phyloP scores from a whole-genome alignment of 2,113 vertebrate species.

The Oryzias javanicus region DNA sequence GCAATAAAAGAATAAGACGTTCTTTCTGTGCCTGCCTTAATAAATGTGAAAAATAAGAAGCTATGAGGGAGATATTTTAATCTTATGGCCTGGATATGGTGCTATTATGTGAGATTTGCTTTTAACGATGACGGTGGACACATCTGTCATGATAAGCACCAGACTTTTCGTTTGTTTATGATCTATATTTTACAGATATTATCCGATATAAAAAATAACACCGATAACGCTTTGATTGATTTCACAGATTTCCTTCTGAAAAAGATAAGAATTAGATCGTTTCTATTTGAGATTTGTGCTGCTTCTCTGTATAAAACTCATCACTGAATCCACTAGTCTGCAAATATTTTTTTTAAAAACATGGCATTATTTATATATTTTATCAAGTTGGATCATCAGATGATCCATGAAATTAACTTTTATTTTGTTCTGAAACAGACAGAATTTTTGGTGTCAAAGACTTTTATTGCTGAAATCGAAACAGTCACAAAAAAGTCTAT shows the following conservation, averaged over 20 bases:
- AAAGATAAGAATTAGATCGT: background rate
- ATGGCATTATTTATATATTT: too few relatives aligned
- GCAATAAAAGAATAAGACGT: conserved; percentile 20
- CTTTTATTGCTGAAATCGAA: too few relatives aligned
- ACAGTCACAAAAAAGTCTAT: too few relatives aligned
- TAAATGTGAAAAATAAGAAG: conserved; percentile 1
- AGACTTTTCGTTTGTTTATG: conserved; percentile 8
- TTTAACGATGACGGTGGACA: conserved; percentile 24
- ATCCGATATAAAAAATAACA: background rate
- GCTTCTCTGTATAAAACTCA: background rate
- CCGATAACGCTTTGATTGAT: background rate
- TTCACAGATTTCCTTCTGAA: conserved; percentile 3
- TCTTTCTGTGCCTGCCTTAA: conserved; percentile 15
- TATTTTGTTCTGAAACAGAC: too few relatives aligned
- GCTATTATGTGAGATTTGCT: conserved; percentile 17
- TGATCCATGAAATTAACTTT: too few relatives aligned
- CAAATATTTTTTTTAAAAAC: too few relatives aligned
- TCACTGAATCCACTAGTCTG: too few relatives aligned
- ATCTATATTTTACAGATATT: conserved; percentile 11
- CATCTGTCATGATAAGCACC: conserved; percentile 11
- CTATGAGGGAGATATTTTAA: background rate
- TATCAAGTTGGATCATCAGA: too few relatives aligned
- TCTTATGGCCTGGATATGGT: background rate
- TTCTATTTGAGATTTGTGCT: background rate
- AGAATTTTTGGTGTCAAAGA: too few relatives aligned